phyloP scores from a whole-genome alignment of 2,113 vertebrate genomes.

The Junco hyemalis region DNA sequence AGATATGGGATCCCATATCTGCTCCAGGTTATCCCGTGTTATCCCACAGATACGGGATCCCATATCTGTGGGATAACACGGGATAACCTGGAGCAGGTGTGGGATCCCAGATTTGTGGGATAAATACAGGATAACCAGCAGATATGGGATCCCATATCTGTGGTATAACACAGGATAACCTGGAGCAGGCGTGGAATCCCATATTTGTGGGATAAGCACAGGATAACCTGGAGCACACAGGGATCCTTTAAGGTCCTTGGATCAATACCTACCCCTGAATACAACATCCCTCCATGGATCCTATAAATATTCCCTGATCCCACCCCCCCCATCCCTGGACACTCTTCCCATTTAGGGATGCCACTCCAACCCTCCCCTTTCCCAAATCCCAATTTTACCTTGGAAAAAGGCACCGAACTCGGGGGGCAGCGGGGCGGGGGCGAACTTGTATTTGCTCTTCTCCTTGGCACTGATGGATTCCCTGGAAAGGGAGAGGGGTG shows the following conservation, averaged over 20 bases:
- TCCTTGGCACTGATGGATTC: constrained; percentile 88
- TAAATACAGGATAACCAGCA: too few relatives aligned
- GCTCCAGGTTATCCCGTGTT: too few relatives aligned
- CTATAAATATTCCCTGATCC: not conserved
- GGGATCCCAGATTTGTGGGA: too few relatives aligned
- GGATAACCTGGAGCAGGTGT: not conserved
- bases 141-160: too few relatives aligned
- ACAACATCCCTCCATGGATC: rapidly evolving
- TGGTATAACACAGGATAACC: too few relatives aligned
- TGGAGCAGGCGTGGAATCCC: too few relatives aligned
- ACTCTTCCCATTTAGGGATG: rapidly evolving
- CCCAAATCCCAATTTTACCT: constrained; percentile 45
- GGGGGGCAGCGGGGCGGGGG: constrained; percentile 79
- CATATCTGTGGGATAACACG: too few relatives aligned
- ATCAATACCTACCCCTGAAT: rapidly evolving
- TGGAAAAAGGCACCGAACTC: constrained; percentile 85
- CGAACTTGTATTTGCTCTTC: constrained; percentile 94
- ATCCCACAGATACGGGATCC: too few relatives aligned
- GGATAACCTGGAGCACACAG: too few relatives aligned
- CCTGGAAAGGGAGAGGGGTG: constrained; percentile 62
- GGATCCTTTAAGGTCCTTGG: not conserved
- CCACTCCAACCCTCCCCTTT: not conserved
- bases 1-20: too few relatives aligned
- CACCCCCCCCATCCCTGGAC: too few relatives aligned
- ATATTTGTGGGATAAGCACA: too few relatives aligned